Base-by-base conservation (phyloP, 1,140 invertebrate genomes). In the Drosophila persimilis region DNA sequence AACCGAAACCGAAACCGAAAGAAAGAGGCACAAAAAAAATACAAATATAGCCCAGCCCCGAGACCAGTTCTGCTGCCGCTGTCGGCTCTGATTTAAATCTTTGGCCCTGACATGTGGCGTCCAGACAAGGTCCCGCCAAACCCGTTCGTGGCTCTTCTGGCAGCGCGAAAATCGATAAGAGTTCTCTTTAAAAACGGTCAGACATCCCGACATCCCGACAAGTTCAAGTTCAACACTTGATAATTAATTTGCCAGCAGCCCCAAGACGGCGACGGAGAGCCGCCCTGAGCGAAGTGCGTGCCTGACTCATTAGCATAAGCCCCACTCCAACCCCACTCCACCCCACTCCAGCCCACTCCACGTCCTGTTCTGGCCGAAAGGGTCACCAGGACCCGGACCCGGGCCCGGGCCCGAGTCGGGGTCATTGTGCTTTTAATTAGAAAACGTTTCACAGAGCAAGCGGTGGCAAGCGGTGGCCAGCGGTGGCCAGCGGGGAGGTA, bases 141-240 rank as follows among this genome's bases (percentile, higher is more conserved):
- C 41, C 29, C 22, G 8, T 15, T 39, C 20, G 7, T 35, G 22
- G 5, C 11, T n/a, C n/a, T 44, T 29, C 29, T 8, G 51, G 55
- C 46, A 26, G n/a, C 6, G 20, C 35, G 47, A 57, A 83, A 83
- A 83, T 83, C 80, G 75, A 83, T 88, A 72, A 64, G 46, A 45
- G 24, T 47, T 57, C 67, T 55, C 50, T 71, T 86, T 80, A 74
- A 67, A 80, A 70, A 20, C 22, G 55, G 39, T 8, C 52, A 15
- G 46, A 48, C 29, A 39, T 13, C 35, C 20, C 9, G 31, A 7
- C 53, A 17, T 13, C 13, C 2, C 4, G 35, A 39, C 77, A 86
- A 88, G 81, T 88, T 85, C 81, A 86, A 86, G 81, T 86, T 86
- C 83, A 86, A 88, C 80, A 78, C 81, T 88, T 74, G 81, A 81